Percentiles rank a stretch among this genome's conserved stretches.
phyloP scores from a whole-genome alignment of 30 jellyfish, hydroid and myxozoan species.

The Calvadosia cruxmelitensis region DNA sequence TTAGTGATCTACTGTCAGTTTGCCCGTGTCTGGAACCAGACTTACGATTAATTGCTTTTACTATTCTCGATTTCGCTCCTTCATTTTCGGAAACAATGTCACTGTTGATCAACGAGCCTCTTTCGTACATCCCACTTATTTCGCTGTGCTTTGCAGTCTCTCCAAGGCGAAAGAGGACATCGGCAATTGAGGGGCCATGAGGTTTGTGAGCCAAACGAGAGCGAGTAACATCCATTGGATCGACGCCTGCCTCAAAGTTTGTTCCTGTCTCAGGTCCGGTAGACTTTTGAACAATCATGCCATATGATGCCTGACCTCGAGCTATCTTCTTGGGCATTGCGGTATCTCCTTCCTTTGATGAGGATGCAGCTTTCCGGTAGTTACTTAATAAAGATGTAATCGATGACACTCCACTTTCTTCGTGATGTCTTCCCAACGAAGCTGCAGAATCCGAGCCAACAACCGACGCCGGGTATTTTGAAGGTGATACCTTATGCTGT shows the following conservation, averaged over 20 bases:
- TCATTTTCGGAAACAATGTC: neutral
- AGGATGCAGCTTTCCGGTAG: neutral
- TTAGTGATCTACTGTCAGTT: neutral
- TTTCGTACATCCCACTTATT: neutral
- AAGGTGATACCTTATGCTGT: neutral
- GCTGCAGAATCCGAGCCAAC: neutral
- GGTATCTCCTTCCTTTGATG: neutral
- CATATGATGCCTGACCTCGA: neutral
- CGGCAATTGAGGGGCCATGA: constrained; percentile 27
- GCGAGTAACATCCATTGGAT: constrained; percentile 63
- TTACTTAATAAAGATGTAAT: neutral
- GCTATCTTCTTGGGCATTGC: neutral
- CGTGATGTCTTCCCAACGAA: neutral
- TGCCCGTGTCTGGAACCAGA: neutral
- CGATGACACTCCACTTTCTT: neutral
- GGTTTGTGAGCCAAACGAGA: constrained; percentile 46
- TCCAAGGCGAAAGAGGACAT: constrained; percentile 32
- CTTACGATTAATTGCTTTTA: neutral
- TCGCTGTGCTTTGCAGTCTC: constrained; percentile 1
- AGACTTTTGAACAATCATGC: neutral
- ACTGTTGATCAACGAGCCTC: neutral
- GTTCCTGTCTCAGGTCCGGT: constrained; percentile 5
- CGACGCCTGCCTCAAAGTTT: constrained; percentile 17
- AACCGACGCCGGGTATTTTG: neutral
- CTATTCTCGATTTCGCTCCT: neutral